phyloP scores from a whole-genome alignment of 2,113 vertebrate genomes.

The Athene cunicularia region DNA sequence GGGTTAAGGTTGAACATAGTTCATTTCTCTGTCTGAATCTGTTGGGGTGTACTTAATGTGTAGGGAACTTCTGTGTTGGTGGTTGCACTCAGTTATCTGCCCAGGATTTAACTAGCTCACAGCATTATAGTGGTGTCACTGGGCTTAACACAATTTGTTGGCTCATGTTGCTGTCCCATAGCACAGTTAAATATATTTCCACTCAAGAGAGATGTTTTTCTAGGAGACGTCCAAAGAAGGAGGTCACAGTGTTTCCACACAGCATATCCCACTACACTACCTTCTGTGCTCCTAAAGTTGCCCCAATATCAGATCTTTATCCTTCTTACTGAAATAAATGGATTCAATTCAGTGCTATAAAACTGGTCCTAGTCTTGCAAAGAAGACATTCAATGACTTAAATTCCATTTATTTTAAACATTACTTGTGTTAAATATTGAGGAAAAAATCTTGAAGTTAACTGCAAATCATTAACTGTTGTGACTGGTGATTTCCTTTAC shows the following conservation, averaged over 20 bases:
- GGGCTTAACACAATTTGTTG: not conserved
- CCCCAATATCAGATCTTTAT: not conserved
- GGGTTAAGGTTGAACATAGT: not conserved
- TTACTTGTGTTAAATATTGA: not conserved
- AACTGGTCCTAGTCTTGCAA: not conserved
- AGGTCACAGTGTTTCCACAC: accelerated
- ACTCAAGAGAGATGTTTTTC: not conserved
- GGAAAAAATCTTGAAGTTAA: not conserved
- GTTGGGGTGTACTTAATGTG: not conserved
- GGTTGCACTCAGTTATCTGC: not conserved
- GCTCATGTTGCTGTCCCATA: not conserved
- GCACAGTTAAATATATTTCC: not conserved
- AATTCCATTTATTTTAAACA: not conserved
- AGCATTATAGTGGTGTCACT: not conserved
- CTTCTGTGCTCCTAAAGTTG: not conserved
- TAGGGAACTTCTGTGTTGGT: not conserved
- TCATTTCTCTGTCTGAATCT: not conserved
- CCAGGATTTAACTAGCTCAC: not conserved
- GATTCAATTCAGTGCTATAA: not conserved
- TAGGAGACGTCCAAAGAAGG: not conserved
- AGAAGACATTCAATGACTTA: not conserved
- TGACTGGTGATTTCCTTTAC: not conserved
- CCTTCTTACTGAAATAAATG: not conserved
- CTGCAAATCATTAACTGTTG: not conserved
- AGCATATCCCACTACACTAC: not conserved